Conservation (phyloP, 1,140 invertebrate species). For the Lanistes nyassanus region DNA sequence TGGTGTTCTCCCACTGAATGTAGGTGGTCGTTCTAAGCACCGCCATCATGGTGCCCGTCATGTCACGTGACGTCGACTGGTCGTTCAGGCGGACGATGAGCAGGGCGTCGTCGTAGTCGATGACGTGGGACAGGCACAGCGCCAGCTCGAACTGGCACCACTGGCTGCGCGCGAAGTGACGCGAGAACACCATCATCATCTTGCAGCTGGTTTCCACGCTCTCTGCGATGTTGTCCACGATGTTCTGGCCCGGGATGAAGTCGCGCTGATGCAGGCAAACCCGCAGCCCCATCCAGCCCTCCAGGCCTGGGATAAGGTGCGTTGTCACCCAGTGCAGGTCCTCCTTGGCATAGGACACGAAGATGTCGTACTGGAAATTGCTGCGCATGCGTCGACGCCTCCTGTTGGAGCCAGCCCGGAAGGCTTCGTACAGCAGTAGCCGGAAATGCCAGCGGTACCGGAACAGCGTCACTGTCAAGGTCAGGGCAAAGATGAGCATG, state of each 20-base stretch:
- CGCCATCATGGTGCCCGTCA: slow-evolving; percentile 23
- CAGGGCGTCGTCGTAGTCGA: slow-evolving; percentile 23
- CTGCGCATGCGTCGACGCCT: not conserved
- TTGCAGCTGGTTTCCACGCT: slow-evolving; percentile 42
- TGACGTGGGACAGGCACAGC: slow-evolving; percentile 33
- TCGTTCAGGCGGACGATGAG: slow-evolving; percentile 29
- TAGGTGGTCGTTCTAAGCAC: slow-evolving; percentile 29
- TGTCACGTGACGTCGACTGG: slow-evolving; percentile 21
- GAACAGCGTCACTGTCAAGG: not conserved
- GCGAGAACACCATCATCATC: slow-evolving; percentile 43
- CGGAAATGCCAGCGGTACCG: slow-evolving; percentile 21
- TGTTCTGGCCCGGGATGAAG: slow-evolving; percentile 43
- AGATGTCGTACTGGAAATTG: slow-evolving; percentile 35
- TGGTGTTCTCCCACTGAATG: slow-evolving; percentile 23
- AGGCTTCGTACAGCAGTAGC: slow-evolving; percentile 12
- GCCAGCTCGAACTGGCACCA: slow-evolving; percentile 66
- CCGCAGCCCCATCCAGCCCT: slow-evolving; percentile 21
- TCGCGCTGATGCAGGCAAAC: slow-evolving; percentile 55
- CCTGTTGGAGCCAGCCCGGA: not conserved
- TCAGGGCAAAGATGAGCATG: slow-evolving; percentile 7
- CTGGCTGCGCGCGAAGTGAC: slow-evolving; percentile 40
- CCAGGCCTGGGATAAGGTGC: slow-evolving; percentile 52
- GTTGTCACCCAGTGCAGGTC: slow-evolving; percentile 58
- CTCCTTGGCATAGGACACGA: slow-evolving; percentile 39
- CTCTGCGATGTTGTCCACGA: slow-evolving; percentile 46